Conservation (phyloP, 1,140 invertebrate genomes). For the Bombus superbus region DNA sequence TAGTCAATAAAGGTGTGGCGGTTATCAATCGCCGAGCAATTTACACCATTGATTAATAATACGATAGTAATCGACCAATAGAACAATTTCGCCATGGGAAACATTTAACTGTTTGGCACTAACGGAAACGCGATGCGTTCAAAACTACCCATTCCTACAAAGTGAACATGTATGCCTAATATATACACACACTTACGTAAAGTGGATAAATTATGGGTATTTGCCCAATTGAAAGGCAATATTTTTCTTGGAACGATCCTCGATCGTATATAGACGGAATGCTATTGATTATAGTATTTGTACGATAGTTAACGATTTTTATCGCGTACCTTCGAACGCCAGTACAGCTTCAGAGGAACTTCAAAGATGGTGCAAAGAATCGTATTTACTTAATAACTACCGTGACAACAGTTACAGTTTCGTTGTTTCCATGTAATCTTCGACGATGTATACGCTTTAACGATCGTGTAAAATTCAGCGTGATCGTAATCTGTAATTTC, state of each 20-base stretch:
- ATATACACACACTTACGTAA: not conserved
- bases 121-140: not conserved
- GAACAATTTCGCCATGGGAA: slow-evolving; percentile 1
- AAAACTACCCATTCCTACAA: slow-evolving; percentile 8
- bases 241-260: not conserved
- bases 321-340: not conserved
- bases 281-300: slow-evolving; percentile 4
- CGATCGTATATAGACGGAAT: not conserved
- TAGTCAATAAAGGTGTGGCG: not conserved
- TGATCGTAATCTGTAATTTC: not conserved
- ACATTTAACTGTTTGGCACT: slow-evolving; percentile 19
- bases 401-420: not conserved
- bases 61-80: not conserved
- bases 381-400: not conserved
- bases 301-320: not conserved
- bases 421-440: not conserved
- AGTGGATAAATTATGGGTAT: not conserved
- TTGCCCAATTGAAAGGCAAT: not conserved
- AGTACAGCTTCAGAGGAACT: not conserved
- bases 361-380: not conserved
- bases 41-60: slow-evolving; percentile 5
- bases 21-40: not conserved
- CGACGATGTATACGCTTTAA: not conserved
- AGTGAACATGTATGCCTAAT: not conserved
- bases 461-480: not conserved